Percentiles rank a stretch among this genome's conserved stretches.
Conservation (phyloP, 2,888 invertebrate species). For the Therioaphis trifolii region DNA sequence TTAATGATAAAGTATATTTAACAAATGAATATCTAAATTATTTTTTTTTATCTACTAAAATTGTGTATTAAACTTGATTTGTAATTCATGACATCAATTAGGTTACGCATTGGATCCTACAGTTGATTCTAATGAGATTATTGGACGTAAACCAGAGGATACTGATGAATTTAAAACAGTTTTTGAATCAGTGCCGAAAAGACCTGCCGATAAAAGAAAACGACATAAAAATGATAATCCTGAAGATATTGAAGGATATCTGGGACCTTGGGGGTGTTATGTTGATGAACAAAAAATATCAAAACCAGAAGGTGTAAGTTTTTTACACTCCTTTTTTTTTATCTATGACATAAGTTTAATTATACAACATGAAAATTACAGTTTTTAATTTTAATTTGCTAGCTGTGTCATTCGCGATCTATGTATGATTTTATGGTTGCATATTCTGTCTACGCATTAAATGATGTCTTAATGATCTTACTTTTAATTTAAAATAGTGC, state of each 20-base stretch:
- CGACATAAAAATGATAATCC: conserved; percentile 89
- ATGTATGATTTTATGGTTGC: no score
- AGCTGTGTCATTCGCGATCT: no score
- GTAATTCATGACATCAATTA: conserved; percentile 64
- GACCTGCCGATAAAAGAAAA: conserved; percentile 83
- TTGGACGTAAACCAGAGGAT: conserved; percentile 50
- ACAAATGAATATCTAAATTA: not conserved
- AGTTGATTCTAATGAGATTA: conserved; percentile 69
- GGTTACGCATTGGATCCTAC: conserved; percentile 95
- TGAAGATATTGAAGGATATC: conserved; percentile 91
- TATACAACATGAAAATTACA: no score
- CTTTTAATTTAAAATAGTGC: no score
- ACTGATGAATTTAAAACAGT: conserved; percentile 77
- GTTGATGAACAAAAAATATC: conserved; percentile 88
- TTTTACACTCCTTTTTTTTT: no score
- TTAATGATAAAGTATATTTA: not conserved
- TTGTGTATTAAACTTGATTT: not conserved
- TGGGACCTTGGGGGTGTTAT: conserved; percentile 98
- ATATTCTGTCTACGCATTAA: no score
- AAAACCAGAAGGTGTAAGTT: conserved; percentile 82
- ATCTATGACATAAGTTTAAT: no score
- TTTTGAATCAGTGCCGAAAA: conserved; percentile 83
- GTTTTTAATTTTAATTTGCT: no score
- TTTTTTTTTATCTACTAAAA: no score
- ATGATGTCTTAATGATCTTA: no score